A percentile compares a stretch with the other conserved stretches of the same genome.
Conservation (phyloP, 2,888 invertebrate genomes). For the Bombylius major region DNA sequence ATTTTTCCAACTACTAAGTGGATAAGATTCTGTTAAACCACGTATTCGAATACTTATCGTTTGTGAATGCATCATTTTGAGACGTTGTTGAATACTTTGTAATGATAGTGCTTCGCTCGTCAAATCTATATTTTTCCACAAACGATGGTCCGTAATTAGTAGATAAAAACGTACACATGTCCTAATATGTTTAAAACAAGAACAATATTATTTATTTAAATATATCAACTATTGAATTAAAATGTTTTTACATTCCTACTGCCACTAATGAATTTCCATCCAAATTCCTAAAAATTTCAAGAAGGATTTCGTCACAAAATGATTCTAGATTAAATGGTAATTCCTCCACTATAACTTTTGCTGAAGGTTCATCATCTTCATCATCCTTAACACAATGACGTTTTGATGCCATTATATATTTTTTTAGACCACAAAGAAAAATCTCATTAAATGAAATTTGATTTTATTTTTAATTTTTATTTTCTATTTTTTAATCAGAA, state of each 20-base stretch:
- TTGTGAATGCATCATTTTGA: conserved; percentile 25
- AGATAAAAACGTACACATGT: conserved; percentile 28
- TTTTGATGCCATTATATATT: too few relatives aligned
- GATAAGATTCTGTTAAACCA: conserved; percentile 23
- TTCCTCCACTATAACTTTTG: conserved; percentile 15
- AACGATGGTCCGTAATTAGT: conserved; percentile 28
- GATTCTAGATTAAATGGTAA: conserved; percentile 17
- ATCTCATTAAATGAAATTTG: too few relatives aligned
- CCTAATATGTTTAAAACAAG: conserved; percentile 16
- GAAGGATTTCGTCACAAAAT: conserved; percentile 32
- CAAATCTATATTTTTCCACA: conserved; percentile 32
- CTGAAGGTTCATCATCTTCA: conserved; percentile 12
- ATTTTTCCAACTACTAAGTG: conserved; percentile 17
- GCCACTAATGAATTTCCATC: conserved; percentile 28
- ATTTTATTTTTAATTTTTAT: too few relatives aligned
- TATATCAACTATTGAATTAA: neutral
- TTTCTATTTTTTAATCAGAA: too few relatives aligned
- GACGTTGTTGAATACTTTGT: conserved; percentile 24
- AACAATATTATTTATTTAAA: neutral
- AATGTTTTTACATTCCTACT: conserved; percentile 26
- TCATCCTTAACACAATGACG: neutral
- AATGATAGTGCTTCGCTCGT: conserved; percentile 24
- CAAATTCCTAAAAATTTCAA: conserved; percentile 31
- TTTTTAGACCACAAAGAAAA: too few relatives aligned
- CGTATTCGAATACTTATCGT: conserved; percentile 29